Percentiles rank a stretch among this genome's conserved stretches.
These are phyloP conservation scores for Dolichoris vasculosae DNA, from an alignment of 1,140 invertebrate species.

Conservation along the genomic window DNA sequence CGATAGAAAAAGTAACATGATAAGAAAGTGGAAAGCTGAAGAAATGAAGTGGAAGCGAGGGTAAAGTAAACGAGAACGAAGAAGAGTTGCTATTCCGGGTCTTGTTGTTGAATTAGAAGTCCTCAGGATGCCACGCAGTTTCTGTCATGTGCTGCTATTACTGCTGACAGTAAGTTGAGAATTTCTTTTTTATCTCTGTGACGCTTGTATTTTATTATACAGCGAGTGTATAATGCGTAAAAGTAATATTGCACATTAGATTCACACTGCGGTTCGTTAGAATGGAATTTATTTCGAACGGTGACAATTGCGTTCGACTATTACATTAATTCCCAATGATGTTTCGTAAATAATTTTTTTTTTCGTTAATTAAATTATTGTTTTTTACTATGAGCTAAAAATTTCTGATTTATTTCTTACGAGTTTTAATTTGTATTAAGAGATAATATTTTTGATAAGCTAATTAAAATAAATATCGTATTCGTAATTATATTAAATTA, in stretches of 20 bases:
- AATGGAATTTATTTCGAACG: background rate
- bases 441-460: no score
- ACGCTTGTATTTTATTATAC: background rate
- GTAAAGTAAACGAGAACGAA: constrained; percentile 22
- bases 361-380: no score
- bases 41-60: constrained; percentile 46
- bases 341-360: no score
- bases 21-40: constrained; percentile 44
- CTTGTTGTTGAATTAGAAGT: constrained; percentile 34
- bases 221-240: background rate
- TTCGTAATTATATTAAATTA: no score
- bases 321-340: no score
- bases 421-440: no score
- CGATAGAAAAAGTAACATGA: constrained; percentile 41
- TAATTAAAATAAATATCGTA: no score
- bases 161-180: constrained; percentile 47
- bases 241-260: no score
- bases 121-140: constrained; percentile 32
- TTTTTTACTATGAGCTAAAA: no score
- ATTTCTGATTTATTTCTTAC: no score
- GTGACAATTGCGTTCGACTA: no score
- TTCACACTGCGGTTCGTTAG: background rate
- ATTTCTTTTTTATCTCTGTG: constrained; percentile 12
- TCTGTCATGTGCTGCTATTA: constrained; percentile 23
- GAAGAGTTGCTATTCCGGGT: constrained; percentile 36